Evolutionary conservation across 2,888 invertebrate species (phyloP), one percentile per base, ranked within the genome.

Genomic region (Cataglyphis albicans): DNA sequence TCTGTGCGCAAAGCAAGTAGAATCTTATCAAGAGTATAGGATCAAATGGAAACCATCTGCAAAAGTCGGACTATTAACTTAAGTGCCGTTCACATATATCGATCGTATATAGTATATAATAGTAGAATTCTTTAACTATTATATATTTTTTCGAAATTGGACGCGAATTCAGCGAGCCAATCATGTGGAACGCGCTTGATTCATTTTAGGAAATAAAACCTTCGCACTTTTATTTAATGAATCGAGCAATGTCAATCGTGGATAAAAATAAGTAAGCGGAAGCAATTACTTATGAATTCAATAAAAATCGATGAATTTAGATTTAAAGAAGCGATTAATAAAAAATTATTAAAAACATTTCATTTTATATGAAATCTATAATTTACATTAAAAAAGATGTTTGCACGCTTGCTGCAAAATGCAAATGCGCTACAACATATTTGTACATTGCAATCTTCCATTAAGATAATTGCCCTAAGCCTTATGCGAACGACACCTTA

Each of bases 31-130:
- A 15, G 12, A 57, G 35, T 35, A 21, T 15, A 15, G 18, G 57
- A 68, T 68, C 21, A 70, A 41, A 10, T 57, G 29, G 57, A 41
- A 76, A 35, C 48, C 25, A 52, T 25, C 35, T 35, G 15, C 10
- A 15, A 52, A 52, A 18, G 25, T 38, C 44, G 61, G 35, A 44
- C 29, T 48, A n/a, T 48, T 32, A 61, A 73, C 21, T 74, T 32
- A 74, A 64, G 55, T 74, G 6, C 21, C 41, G 41, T 81, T 74
- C 52, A 64, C 63, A 74, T 18, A 64, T 61, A n/a, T 64, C 29
- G 18, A 41, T 55, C n/a, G 44, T 32, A n/a, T 32, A n/a, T 25
- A 7, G 1, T 73, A 12, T 29, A 44, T 29, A n/a, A 44, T 41
- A 29, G 3, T 29, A n/a, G 6, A 44, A 44, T 65, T 57, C 10